Evolutionary conservation across 2,113 vertebrate species (phyloP), one percentile per base, ranked within the genome.

Genomic region (Spheniscus mendiculus): DNA sequence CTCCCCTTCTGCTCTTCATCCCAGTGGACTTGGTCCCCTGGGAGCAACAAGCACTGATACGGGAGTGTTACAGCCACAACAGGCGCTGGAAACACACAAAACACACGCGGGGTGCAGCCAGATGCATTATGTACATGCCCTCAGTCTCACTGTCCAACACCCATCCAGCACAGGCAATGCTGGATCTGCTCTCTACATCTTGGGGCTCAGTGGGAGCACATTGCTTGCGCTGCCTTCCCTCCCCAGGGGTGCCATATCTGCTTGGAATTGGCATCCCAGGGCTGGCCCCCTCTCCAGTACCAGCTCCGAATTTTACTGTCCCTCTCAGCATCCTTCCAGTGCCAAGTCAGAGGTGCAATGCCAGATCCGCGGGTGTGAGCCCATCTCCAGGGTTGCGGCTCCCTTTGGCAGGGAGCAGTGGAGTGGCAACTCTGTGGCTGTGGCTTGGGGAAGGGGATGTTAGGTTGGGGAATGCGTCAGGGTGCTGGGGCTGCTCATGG

Each of bases 391-490:
- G n/a, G 26, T 5, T 8, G 2, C 0, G 1, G 23, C 23, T 66
- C 20, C 29, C 34, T 50, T 25, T 49, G 38, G 5, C 49, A 42
- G 34, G 90, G 58, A 76, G 17, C 42, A 34, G 10, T 3, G 58
- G 14, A 59, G 9, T 36, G 55, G 70, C 21, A 50, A 13, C 27
- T 53, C 32, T 36, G 20, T 34, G 73, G 18, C 52, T 53, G 12
- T 62, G 86, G 27, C 49, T 20, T 40, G 38, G 36, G 61, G 44
- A 88, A 61, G 10, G 44, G 56, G 29, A 27, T 45, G 29, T 17
- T 30, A 10, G 47, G 82, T 17, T 11, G 30, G 55, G 11, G 4
- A 47, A 23, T 0, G 0, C 0, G 0, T 5, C 29, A 5, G 3
- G 47, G 18, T 77, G 49, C n/a, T 62, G 36, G 15, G 47, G 32